These are phyloP conservation scores for Sipunculus nudus DNA, from an alignment of 2,888 invertebrate species.

Conservation along the genomic window DNA sequence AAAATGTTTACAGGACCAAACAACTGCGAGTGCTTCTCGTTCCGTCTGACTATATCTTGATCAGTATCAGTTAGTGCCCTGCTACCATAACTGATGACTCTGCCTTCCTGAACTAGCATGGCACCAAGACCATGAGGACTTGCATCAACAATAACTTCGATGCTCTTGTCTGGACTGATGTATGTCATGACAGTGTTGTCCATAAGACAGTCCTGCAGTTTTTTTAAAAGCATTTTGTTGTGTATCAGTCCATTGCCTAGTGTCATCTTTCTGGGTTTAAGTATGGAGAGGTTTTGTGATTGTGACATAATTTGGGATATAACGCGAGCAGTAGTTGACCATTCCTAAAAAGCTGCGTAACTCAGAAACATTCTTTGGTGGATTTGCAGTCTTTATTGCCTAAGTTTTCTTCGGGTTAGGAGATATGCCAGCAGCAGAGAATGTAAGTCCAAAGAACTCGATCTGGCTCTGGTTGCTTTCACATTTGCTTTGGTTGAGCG, in stretches of 20 bases:
- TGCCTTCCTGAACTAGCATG: slow-evolving; percentile 31
- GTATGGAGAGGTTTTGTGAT: slow-evolving; percentile 38
- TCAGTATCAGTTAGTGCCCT: slow-evolving; percentile 1
- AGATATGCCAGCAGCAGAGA: slow-evolving; percentile 12
- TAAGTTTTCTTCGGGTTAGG: slow-evolving; percentile 38
- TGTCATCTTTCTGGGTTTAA: slow-evolving; percentile 32
- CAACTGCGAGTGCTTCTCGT: slow-evolving; percentile 2
- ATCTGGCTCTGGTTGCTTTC: slow-evolving; percentile 4
- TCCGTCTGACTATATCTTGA: slow-evolving; percentile 11
- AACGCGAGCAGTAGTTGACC: slow-evolving; percentile 39
- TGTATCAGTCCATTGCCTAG: slow-evolving; percentile 34
- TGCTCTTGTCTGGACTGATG: slow-evolving; percentile 28
- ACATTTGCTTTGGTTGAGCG: slow-evolving; percentile 24
- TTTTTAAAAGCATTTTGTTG: slow-evolving; percentile 33
- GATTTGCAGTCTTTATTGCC: slow-evolving; percentile 31
- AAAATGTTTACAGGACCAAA: slow-evolving; percentile 11
- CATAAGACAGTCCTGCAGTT: slow-evolving; percentile 4
- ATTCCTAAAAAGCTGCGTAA: slow-evolving; percentile 40
- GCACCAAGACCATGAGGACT: slow-evolving; percentile 42
- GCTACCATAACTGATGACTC: neutral
- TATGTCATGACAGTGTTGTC: slow-evolving; percentile 27
- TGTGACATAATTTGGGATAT: slow-evolving; percentile 40
- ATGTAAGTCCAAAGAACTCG: slow-evolving; percentile 5
- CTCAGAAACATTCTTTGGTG: slow-evolving; percentile 39
- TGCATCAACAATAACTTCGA: slow-evolving; percentile 37